phyloP scores from a whole-genome alignment of 2,113 vertebrate genomes.

The Lucifuga dentata region DNA sequence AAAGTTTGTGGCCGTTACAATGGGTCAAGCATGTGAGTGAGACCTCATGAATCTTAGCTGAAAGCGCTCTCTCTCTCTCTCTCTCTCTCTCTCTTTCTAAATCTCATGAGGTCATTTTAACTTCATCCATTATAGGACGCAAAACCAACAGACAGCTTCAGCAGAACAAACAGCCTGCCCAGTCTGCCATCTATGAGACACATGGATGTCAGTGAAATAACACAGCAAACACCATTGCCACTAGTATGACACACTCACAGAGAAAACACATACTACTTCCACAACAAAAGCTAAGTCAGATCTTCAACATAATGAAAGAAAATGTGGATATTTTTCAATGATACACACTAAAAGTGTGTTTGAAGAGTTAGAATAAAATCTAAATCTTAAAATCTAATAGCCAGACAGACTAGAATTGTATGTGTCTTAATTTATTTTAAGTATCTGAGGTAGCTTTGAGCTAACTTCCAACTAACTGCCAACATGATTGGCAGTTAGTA shows the following conservation, averaged over 20 bases:
- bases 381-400: too few species aligned
- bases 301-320: too few species aligned
- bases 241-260: neutral
- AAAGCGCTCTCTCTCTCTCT: slow-evolving; percentile 17
- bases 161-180: slow-evolving; percentile 52
- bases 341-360: too few species aligned
- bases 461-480: too few species aligned
- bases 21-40: slow-evolving; percentile 26
- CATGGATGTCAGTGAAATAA: slow-evolving; percentile 15
- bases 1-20: neutral
- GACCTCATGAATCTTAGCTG: neutral
- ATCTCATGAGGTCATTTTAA: slow-evolving; percentile 49
- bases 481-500: too few species aligned
- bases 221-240: slow-evolving; percentile 26
- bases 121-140: slow-evolving; percentile 7
- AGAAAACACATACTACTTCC: neutral
- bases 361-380: too few species aligned
- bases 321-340: too few species aligned
- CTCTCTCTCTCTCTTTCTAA: neutral
- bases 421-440: slow-evolving; percentile 27
- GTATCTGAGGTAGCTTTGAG: slow-evolving; percentile 11
- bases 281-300: too few species aligned
- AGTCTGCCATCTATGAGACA: slow-evolving; percentile 23
- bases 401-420: neutral
- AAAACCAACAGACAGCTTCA: slow-evolving; percentile 55